phyloP scores from a whole-genome alignment of 2,888 invertebrate genomes.

The Machimus rusticus region DNA sequence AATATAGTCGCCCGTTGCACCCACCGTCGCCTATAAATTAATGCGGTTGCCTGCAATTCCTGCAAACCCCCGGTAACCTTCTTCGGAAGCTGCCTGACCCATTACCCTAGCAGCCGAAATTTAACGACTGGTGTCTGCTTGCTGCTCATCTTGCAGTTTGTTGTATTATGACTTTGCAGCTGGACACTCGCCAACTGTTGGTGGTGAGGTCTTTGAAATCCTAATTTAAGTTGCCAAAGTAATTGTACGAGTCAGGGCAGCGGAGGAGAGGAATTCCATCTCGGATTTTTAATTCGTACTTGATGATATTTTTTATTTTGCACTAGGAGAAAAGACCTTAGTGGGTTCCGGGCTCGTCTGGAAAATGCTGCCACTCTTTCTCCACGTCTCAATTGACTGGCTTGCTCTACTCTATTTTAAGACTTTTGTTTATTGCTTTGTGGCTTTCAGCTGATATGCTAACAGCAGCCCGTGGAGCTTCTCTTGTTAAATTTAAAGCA shows the following conservation, averaged over 20 bases:
- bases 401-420: neutral
- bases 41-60: neutral
- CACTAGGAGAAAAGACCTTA: neutral
- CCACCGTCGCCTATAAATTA: neutral
- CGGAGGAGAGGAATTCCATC: neutral
- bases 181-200: neutral
- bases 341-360: neutral
- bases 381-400: neutral
- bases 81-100: neutral
- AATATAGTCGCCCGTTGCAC: neutral
- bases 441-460: neutral
- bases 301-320: neutral
- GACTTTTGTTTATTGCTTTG: neutral
- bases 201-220: neutral
- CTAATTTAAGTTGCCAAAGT: neutral
- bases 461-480: neutral
- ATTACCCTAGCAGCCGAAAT: neutral
- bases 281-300: neutral
- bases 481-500: neutral
- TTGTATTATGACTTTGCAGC: neutral
- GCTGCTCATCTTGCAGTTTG: neutral
- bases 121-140: neutral
- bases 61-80: neutral
- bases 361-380: neutral
- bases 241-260: neutral